These are phyloP conservation scores for Otolemur garnettii DNA, from an alignment of 2,113 vertebrate species.

Conservation along the genomic window DNA sequence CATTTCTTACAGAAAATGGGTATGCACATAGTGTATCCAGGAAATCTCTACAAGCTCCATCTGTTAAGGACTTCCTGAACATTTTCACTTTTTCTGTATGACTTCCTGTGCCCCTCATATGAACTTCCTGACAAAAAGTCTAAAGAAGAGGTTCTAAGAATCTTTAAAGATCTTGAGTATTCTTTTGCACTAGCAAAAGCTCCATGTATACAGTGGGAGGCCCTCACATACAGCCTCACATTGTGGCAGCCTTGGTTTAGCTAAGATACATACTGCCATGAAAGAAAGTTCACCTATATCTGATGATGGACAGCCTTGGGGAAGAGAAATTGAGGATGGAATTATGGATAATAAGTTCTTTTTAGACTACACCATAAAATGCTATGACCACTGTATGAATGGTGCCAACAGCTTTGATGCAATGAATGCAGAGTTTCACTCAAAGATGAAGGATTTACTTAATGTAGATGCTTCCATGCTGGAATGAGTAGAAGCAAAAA, in stretches of 20 bases:
- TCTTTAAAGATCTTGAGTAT: slow-evolving; percentile 95
- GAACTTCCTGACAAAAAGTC: slow-evolving; percentile 94
- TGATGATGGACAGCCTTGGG: slow-evolving; percentile 86
- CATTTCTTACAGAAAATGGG: slow-evolving; percentile 94
- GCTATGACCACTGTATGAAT: slow-evolving; percentile 95
- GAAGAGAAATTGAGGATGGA: slow-evolving; percentile 91
- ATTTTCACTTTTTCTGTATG: slow-evolving; percentile 95
- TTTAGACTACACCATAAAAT: slow-evolving; percentile 91
- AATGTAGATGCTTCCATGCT: slow-evolving; percentile 92
- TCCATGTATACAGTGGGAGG: slow-evolving; percentile 99
- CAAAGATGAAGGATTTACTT: slow-evolving; percentile 93
- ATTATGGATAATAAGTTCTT: slow-evolving; percentile 94
- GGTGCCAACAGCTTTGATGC: slow-evolving; percentile 94
- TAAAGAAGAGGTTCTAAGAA: slow-evolving; percentile 96
- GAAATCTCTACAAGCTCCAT: slow-evolving; percentile 96
- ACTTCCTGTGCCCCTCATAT: slow-evolving; percentile 93
- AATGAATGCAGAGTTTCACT: slow-evolving; percentile 89
- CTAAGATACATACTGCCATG: slow-evolving; percentile 86
- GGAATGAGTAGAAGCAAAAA: slow-evolving; percentile 89
- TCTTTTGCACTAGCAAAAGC: slow-evolving; percentile 95
- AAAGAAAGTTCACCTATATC: slow-evolving; percentile 85
- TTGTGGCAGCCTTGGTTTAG: slow-evolving; percentile 95
- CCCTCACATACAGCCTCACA: slow-evolving; percentile 98
- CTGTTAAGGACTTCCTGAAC: slow-evolving; percentile 96
- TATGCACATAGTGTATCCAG: slow-evolving; percentile 91